phyloP scores from a whole-genome alignment of 2,797 vertebrate genomes.

The Channallabes apus region DNA sequence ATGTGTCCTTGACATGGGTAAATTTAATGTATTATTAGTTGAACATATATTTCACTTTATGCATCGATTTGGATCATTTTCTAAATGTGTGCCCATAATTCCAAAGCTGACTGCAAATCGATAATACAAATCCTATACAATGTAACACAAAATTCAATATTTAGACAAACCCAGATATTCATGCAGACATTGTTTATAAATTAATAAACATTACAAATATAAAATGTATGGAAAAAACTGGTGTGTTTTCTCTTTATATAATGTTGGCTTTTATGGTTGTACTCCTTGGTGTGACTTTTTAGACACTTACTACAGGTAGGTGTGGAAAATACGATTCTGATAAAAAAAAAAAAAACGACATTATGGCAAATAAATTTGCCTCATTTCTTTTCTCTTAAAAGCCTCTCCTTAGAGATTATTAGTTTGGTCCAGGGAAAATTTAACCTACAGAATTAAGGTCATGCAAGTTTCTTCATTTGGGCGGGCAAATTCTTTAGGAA shows the following conservation, averaged over 20 bases:
- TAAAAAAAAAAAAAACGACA: no score
- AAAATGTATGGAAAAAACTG: not conserved
- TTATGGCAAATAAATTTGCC: not conserved
- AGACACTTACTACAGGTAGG: not conserved
- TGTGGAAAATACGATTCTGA: not conserved
- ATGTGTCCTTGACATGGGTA: not conserved
- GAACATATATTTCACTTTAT: not conserved
- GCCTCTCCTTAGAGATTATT: not conserved
- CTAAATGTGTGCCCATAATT: not conserved
- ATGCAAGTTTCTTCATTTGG: not conserved
- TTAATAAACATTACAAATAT: not conserved
- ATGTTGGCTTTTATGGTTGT: not conserved
- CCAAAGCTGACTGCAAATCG: not conserved
- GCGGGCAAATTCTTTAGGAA: not conserved
- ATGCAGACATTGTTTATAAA: not conserved
- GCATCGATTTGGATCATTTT: slow-evolving; percentile 2
- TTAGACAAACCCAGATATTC: not conserved
- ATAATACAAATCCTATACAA: not conserved
- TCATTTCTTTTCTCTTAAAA: not conserved
- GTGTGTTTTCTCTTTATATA: not conserved
- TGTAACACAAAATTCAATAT: not conserved
- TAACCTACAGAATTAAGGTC: not conserved
- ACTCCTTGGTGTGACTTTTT: not conserved
- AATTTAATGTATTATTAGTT: not conserved
- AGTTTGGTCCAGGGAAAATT: not conserved